Percentiles rank a stretch among this genome's conserved stretches.
phyloP scores from a whole-genome alignment of 2,888 invertebrate genomes.

The Noctua janthina region DNA sequence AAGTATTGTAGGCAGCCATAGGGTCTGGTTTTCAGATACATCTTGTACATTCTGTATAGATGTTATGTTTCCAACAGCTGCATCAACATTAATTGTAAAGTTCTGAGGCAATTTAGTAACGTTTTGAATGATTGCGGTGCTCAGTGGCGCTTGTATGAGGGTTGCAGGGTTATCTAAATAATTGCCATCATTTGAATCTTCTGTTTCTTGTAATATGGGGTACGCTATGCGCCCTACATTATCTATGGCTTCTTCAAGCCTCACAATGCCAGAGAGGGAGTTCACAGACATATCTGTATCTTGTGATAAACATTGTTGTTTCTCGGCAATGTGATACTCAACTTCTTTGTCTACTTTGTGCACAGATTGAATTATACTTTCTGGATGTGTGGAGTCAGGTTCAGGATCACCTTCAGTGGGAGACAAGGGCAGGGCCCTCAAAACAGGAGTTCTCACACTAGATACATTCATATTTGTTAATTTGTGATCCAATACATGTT shows the following conservation, averaged over 20 bases:
- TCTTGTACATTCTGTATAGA: slow-evolving; percentile 88
- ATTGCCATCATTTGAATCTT: slow-evolving; percentile 83
- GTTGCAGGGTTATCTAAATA: slow-evolving; percentile 85
- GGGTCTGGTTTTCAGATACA: slow-evolving; percentile 84
- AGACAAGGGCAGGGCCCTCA: slow-evolving; percentile 85
- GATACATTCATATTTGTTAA: slow-evolving; percentile 87
- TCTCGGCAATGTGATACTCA: slow-evolving; percentile 85
- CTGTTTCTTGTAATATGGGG: slow-evolving; percentile 85
- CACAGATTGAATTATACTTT: slow-evolving; percentile 85
- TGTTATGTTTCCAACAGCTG: slow-evolving; percentile 86
- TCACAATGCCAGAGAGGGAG: slow-evolving; percentile 84
- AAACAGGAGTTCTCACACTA: slow-evolving; percentile 86
- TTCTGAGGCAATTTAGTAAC: slow-evolving; percentile 87
- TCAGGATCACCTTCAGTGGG: slow-evolving; percentile 83
- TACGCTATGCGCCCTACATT: slow-evolving; percentile 84
- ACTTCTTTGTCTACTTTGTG: slow-evolving; percentile 85
- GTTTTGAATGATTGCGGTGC: slow-evolving; percentile 87
- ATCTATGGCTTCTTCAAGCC: slow-evolving; percentile 85
- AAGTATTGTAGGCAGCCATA: slow-evolving; percentile 88
- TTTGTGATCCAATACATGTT: slow-evolving; percentile 87
- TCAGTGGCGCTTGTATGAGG: slow-evolving; percentile 85
- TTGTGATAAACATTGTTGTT: slow-evolving; percentile 59
- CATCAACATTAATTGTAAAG: slow-evolving; percentile 88
- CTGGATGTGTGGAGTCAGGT: slow-evolving; percentile 88
- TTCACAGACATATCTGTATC: slow-evolving; percentile 85